These are phyloP conservation scores for Jaculus jaculus DNA, from an alignment of 2,113 vertebrate genomes.

Conservation along the genomic window DNA sequence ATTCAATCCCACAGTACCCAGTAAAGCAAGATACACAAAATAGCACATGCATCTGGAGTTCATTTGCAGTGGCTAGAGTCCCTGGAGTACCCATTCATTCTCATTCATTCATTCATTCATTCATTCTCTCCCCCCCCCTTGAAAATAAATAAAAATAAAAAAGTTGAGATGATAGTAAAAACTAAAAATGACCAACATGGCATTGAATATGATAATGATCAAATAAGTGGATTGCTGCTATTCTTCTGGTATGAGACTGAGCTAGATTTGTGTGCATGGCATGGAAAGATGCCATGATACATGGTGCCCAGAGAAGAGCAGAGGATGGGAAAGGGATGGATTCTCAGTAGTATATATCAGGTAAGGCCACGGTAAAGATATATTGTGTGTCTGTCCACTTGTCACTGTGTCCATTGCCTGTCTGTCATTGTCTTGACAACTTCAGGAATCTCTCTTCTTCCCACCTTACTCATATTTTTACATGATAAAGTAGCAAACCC, in stretches of 20 bases:
- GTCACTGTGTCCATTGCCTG: neutral
- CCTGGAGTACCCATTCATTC: too few species aligned
- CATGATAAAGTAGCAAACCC: neutral
- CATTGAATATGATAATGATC: neutral
- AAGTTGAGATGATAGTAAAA: neutral
- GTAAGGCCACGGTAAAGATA: accelerated
- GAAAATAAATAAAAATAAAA: neutral
- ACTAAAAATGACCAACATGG: neutral
- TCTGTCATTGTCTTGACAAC: too few species aligned
- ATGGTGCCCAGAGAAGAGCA: neutral
- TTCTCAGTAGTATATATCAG: accelerated
- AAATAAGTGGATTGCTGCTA: neutral
- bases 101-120: too few species aligned
- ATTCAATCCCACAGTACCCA: too few species aligned
- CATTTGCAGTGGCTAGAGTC: too few species aligned
- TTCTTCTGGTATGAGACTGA: neutral
- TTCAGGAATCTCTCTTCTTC: neutral
- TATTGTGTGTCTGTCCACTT: neutral
- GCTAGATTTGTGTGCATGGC: accelerated
- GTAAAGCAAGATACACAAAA: too few species aligned
- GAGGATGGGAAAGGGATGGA: neutral
- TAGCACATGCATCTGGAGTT: too few species aligned
- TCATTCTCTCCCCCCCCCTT: too few species aligned
- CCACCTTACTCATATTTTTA: neutral
- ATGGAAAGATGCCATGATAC: neutral